phyloP scores from a whole-genome alignment of 1,140 invertebrate genomes.

The Bicyclus anynana region DNA sequence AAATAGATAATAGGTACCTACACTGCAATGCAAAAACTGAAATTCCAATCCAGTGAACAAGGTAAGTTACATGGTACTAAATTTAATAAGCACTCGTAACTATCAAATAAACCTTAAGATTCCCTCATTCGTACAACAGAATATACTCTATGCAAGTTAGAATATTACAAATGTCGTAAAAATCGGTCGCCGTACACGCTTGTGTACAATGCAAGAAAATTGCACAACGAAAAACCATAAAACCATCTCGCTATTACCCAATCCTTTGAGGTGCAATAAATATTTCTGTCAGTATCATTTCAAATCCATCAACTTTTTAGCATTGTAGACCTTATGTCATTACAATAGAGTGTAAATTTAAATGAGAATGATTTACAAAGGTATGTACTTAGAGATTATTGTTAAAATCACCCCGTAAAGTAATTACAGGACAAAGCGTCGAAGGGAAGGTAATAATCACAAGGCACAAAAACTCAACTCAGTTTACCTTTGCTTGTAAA shows the following conservation, averaged over 20 bases:
- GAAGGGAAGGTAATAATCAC: slow-evolving; percentile 58
- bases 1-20: too few relatives aligned
- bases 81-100: too few relatives aligned
- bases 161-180: slow-evolving; percentile 6
- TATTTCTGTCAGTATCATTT: slow-evolving; percentile 52
- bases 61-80: too few relatives aligned
- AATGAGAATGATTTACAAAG: slow-evolving; percentile 1
- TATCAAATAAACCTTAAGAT: too few relatives aligned
- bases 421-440: slow-evolving; percentile 63
- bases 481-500: slow-evolving; percentile 51
- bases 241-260: slow-evolving; percentile 65
- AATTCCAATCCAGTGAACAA: too few relatives aligned
- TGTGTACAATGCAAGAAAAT: slow-evolving; percentile 65
- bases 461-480: slow-evolving; percentile 42
- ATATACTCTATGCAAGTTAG: background rate
- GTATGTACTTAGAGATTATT: slow-evolving; percentile 30
- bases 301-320: slow-evolving; percentile 15
- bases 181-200: slow-evolving; percentile 35
- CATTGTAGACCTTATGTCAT: background rate
- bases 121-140: too few relatives aligned
- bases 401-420: slow-evolving; percentile 59
- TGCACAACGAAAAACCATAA: slow-evolving; percentile 70
- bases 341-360: slow-evolving; percentile 22
- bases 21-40: too few relatives aligned
- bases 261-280: slow-evolving; percentile 74